A percentile compares a stretch with the other conserved stretches of the same genome.
phyloP scores from a whole-genome alignment of 1,140 invertebrate species.

The Solenopsis fugax region DNA sequence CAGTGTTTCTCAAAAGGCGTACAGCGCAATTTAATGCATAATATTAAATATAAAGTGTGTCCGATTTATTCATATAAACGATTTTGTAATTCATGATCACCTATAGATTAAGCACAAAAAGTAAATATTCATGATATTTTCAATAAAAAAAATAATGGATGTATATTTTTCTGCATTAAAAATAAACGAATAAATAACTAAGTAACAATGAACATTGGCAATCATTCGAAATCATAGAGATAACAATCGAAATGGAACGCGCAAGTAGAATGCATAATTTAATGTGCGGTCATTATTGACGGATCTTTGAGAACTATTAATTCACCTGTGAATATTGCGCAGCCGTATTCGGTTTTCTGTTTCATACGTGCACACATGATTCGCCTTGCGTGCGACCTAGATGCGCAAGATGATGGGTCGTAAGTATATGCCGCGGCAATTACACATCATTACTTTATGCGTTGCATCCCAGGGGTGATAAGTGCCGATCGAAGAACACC shows the following conservation, averaged over 20 bases:
- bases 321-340: not conserved
- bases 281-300: not conserved
- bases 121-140: not conserved
- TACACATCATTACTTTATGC: constrained; percentile 51
- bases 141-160: not conserved
- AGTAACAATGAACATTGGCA: not conserved
- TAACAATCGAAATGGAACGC: not conserved
- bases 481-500: constrained; percentile 61
- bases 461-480: constrained; percentile 62
- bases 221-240: not conserved
- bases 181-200: constrained; percentile 3
- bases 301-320: constrained; percentile 34
- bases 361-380: not conserved
- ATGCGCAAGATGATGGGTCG: constrained; percentile 25
- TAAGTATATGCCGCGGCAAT: constrained; percentile 23
- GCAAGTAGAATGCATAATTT: not conserved
- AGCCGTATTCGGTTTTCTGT: not conserved
- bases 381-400: constrained; percentile 1
- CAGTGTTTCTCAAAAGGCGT: constrained; percentile 19
- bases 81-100: not conserved
- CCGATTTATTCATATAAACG: not conserved
- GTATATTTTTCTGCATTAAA: not conserved
- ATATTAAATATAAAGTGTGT: not conserved
- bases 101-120: not conserved
- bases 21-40: not conserved